Evolutionary conservation across 2,113 vertebrate genomes (phyloP), one percentile per base, ranked within the genome.

Genomic region (Chrysochloris asiatica): DNA sequence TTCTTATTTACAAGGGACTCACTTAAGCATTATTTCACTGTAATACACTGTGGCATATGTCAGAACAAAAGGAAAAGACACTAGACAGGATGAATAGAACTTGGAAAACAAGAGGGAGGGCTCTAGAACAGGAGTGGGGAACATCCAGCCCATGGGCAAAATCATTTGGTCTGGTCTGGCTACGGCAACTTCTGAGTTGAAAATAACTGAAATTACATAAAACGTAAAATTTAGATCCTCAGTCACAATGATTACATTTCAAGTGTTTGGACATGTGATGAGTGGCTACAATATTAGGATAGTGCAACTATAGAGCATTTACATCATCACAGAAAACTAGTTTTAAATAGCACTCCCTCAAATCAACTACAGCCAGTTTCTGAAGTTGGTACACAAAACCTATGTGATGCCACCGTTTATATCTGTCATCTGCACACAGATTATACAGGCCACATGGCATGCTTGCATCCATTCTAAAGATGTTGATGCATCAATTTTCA

Each of bases 121-220:
- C 67, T 90, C 45, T 28, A 48, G 63, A 78, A 69, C 54, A 80
- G 16, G 24, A n/a, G n/a, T n/a, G n/a, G n/a, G n/a, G n/a, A n/a
- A n/a, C n/a, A n/a, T n/a, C n/a, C n/a, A n/a, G n/a, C n/a, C n/a
- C n/a, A n/a, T n/a, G n/a, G n/a, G n/a, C n/a, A n/a, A n/a, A n/a
- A n/a, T n/a, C n/a, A n/a, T n/a, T n/a, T n/a, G n/a, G n/a, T n/a
- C n/a, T n/a, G n/a, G n/a, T n/a, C n/a, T n/a, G n/a, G n/a, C n/a
- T n/a, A n/a, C n/a, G n/a, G n/a, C n/a, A n/a, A n/a, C n/a, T n/a
- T n/a, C n/a, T n/a, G n/a, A n/a, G n/a, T n/a, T n/a, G n/a, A 41
- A 71, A 71, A 41, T 75, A 81, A 92, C 67, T 90, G 54, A 92
- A 90, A 59, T 83, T 63, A 92, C 78, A 77, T 33, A 76, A 88